Percentiles rank a stretch among this genome's conserved stretches.
Conservation (phyloP, 2,113 vertebrate genomes). For the Carassius carassius region DNA sequence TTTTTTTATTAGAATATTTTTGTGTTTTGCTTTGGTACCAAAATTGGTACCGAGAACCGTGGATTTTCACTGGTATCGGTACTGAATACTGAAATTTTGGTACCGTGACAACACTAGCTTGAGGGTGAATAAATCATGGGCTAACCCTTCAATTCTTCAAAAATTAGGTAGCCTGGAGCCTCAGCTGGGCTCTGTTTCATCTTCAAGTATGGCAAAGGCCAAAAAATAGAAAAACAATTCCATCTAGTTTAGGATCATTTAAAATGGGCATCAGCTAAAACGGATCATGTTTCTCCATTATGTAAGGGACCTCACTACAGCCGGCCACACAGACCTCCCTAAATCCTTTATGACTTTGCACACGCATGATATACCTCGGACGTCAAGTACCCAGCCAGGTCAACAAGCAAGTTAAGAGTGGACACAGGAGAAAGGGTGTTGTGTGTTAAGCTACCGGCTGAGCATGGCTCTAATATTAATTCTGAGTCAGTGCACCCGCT, state of each 20-base stretch:
- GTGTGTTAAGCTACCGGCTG: background rate
- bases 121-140: no score
- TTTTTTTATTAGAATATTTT: no score
- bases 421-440: slow-evolving; percentile 6
- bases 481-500: slow-evolving; percentile 20
- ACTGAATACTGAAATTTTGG: no score
- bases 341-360: slow-evolving; percentile 45
- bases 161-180: no score
- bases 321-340: slow-evolving; percentile 18
- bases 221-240: slow-evolving; percentile 65
- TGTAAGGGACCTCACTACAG: slow-evolving; percentile 50
- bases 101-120: no score
- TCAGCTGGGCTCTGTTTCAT: slow-evolving; percentile 46
- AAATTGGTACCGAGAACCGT: no score
- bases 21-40: no score
- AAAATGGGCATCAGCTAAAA: slow-evolving; percentile 55
- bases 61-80: no score
- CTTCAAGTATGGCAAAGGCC: slow-evolving; percentile 57
- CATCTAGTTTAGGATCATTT: slow-evolving; percentile 62
- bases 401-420: slow-evolving; percentile 7
- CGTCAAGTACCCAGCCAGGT: slow-evolving; percentile 26
- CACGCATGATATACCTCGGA: slow-evolving; percentile 51
- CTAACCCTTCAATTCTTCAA: no score
- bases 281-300: slow-evolving; percentile 55
- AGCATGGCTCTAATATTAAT: slow-evolving; percentile 6